Evolutionary conservation across 2,797 vertebrate species (phyloP), one percentile per base, ranked within the genome.

Genomic region (Enoplosus armatus): DNA sequence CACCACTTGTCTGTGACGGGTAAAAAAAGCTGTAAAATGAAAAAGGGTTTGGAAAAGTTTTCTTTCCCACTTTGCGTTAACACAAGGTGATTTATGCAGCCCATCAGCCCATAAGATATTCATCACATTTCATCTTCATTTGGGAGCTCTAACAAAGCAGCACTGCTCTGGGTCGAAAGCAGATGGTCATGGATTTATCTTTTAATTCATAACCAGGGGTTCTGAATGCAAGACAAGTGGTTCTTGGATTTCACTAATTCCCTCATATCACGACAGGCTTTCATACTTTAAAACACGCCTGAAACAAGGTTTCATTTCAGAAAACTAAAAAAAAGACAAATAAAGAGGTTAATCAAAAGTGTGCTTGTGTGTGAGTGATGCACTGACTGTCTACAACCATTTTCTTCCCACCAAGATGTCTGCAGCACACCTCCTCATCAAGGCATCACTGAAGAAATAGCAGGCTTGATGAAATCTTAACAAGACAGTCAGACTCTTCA

Each of bases 401-500:
- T 47, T 48, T 62, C 43, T 18, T 18, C 5, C 45, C 63, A 24
- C 35, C 9, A 29, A 72, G 62, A 62, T 71, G 65, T 35, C 64
- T 45, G 20, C 51, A 31, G 35, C 62, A 66, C 43, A 14, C 31
- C 53, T 69, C 41, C 59, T 82, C 73, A 66, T 63, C 58, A 61
- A 69, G 59, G 41, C 37, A 45, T 77, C 62, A 29, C 55, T 80
- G 64, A 62, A 63, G 54, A 41, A 62, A 72, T 27, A 63, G 16
- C 37, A 64, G 76, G 53, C 55, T 69, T 75, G 75, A 73, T 77
- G 58, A 69, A 72, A 61, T 71, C 75, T 70, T 72, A 26, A 79
- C 66, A 64, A 54, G 74, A 64, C 45, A 24, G 39, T 51, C 55
- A 55, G 70, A 31, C 72, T 24, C 56, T 63, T 75, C 58, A 75